Evolutionary conservation across 2,888 invertebrate genomes (phyloP), one percentile per base, ranked within the genome.

Genomic region (Epiblema foenella): DNA sequence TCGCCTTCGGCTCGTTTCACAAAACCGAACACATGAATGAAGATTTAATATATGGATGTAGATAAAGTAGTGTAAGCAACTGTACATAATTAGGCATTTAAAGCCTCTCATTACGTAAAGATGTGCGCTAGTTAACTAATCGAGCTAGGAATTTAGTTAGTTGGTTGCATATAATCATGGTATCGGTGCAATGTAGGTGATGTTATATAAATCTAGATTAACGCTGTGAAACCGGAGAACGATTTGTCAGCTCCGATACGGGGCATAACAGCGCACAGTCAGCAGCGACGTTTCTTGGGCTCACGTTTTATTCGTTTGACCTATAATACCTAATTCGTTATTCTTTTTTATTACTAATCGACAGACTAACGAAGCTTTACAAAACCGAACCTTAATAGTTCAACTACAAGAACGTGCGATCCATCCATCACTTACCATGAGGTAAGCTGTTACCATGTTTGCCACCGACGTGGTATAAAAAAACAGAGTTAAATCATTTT

Each of bases 211-310:
- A 58, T 46, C 56, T 64, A 64, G 56, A 69, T 64, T 57, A 63
- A 24, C 46, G 33, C 56, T 20, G 24, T 49, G 69, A 20, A 69
- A 46, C 69, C 39, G 51, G 58, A 64, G 57, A 69, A 57, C 64
- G 64, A 69, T 69, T 69, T 69, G 51, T 69, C 69, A 49, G 69
- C 49, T 49, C 49, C 69, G 49, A 51, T 64, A 51, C 49, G 10
- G 39, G 39, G 15, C 49, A 58, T 57, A 58, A 58, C 57, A 64
- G 39, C 33, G 24, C 12, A 58, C 69, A 49, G 64, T 20, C 58
- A 69, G 58, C 69, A 69, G 49, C 24, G 57, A 24, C 37, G 15
- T n/a, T 15, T 15, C 15, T 46, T 46, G n/a, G 7, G n/a, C n/a
- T 46, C 46, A 0, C 2, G 0, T 39, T 15, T 15, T 7, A 42